Evolutionary conservation across 2,888 invertebrate genomes (phyloP).

Genomic region (Hypena proboscidalis): DNA sequence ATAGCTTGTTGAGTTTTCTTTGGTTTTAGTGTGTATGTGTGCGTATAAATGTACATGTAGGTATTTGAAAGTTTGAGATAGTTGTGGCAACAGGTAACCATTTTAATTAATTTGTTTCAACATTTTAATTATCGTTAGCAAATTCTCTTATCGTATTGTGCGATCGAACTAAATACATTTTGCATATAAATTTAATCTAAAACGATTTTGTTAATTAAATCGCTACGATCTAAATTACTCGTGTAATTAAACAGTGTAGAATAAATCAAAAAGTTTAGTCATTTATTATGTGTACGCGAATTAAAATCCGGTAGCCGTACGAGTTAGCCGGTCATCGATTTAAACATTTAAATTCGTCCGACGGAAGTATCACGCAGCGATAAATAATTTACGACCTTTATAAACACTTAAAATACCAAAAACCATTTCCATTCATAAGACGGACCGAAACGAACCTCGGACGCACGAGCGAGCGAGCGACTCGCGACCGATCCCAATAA

Average conservation of each 20-base stretch:
- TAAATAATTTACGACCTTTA: constrained; percentile 82
- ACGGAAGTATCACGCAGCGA: constrained; percentile 83
- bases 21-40: not conserved
- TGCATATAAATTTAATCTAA: constrained; percentile 31
- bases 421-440: constrained; percentile 84
- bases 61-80: not conserved
- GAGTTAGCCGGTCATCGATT: constrained; percentile 68
- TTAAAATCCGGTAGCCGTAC: constrained; percentile 77
- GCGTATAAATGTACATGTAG: not conserved
- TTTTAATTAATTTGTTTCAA: constrained; percentile 10
- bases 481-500: constrained; percentile 61
- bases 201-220: constrained; percentile 44
- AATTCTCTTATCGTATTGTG: constrained; percentile 19
- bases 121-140: constrained; percentile 23
- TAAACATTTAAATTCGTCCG: constrained; percentile 74
- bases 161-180: constrained; percentile 24
- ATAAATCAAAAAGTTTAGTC: constrained; percentile 55
- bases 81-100: not conserved
- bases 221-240: constrained; percentile 38
- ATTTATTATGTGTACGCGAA: constrained; percentile 57
- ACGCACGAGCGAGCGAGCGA: constrained; percentile 63
- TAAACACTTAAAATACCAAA: constrained; percentile 84
- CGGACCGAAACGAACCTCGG: constrained; percentile 67
- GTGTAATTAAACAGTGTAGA: constrained; percentile 48
- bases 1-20: not conserved